Percentiles rank a stretch among this genome's conserved stretches.
These are phyloP conservation scores for Drosophila seguyi DNA, from an alignment of 1,140 invertebrate species.

Conservation along the genomic window DNA sequence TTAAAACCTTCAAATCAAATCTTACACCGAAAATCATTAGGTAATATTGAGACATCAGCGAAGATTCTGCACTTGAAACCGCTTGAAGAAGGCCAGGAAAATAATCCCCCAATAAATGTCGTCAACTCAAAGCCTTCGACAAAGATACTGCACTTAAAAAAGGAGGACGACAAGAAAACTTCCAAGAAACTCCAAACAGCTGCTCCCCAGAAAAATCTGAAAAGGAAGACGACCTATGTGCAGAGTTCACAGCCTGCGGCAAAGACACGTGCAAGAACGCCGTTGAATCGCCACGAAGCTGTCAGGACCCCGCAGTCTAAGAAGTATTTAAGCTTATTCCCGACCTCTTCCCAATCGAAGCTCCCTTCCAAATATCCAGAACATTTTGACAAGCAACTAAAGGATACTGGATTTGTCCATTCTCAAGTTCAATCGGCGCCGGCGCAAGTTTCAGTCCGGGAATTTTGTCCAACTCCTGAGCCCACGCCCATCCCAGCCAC, in stretches of 20 bases:
- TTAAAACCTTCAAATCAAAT: not conserved
- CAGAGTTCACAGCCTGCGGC: slow-evolving; percentile 2
- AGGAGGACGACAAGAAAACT: not conserved
- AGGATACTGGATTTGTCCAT: not conserved
- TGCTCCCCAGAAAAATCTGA: not conserved
- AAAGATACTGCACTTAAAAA: not conserved
- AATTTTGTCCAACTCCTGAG: slow-evolving; percentile 19
- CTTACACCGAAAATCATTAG: not conserved
- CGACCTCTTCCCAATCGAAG: slow-evolving; percentile 5
- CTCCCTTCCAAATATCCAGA: slow-evolving; percentile 53
- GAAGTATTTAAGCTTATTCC: not conserved
- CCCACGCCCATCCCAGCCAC: not conserved
- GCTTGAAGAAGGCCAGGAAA: not conserved
- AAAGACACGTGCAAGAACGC: not conserved
- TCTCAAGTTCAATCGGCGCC: not conserved
- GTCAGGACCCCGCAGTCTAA: not conserved
- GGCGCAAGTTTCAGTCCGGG: not conserved
- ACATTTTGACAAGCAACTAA: slow-evolving; percentile 61
- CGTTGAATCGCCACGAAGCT: not conserved
- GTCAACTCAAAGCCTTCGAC: not conserved
- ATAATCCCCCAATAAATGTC: not conserved
- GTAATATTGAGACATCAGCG: not conserved
- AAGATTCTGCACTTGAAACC: slow-evolving; percentile 1
- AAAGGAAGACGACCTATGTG: slow-evolving; percentile 4
- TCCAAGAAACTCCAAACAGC: not conserved